Evolutionary conservation across 2,888 invertebrate genomes (phyloP).

Genomic region (Steinernema carpocapsae): DNA sequence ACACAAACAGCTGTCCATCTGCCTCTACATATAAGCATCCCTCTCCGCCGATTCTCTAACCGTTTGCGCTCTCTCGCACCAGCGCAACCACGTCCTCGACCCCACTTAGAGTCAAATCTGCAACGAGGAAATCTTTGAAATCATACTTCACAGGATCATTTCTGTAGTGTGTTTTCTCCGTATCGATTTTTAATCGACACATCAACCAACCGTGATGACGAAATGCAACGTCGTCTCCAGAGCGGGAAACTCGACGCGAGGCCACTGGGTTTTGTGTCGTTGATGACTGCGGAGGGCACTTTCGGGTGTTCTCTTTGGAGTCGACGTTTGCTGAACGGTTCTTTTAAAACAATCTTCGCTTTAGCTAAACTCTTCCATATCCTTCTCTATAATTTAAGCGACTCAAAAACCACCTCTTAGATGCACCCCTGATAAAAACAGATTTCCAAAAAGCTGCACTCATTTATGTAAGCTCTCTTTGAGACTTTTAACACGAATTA

Average conservation of each 20-base stretch:
- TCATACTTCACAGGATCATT: slow-evolving; percentile 29
- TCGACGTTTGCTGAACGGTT: slow-evolving; percentile 22
- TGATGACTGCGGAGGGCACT: slow-evolving; percentile 22
- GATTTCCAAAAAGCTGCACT: too few species aligned
- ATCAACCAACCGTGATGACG: slow-evolving; percentile 18
- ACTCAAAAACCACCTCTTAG: too few species aligned
- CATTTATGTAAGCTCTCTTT: too few species aligned
- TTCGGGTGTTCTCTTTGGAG: slow-evolving; percentile 27
- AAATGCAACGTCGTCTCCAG: slow-evolving; percentile 20
- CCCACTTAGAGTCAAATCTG: not conserved
- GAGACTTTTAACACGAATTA: too few species aligned
- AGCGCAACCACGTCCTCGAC: too few species aligned
- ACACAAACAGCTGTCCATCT: too few species aligned
- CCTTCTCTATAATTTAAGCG: too few species aligned
- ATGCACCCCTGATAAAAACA: too few species aligned
- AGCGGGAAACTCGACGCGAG: slow-evolving; percentile 18
- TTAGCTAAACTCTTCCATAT: too few species aligned
- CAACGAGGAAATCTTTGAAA: not conserved
- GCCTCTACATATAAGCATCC: too few species aligned
- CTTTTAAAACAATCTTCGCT: not conserved
- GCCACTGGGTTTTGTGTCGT: slow-evolving; percentile 1
- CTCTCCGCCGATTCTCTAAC: too few species aligned
- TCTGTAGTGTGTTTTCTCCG: slow-evolving; percentile 25
- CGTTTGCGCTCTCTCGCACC: too few species aligned
- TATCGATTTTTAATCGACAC: not conserved